Base-by-base conservation (phyloP, 2,888 invertebrate species). In the Auanema freiburgensis region DNA sequence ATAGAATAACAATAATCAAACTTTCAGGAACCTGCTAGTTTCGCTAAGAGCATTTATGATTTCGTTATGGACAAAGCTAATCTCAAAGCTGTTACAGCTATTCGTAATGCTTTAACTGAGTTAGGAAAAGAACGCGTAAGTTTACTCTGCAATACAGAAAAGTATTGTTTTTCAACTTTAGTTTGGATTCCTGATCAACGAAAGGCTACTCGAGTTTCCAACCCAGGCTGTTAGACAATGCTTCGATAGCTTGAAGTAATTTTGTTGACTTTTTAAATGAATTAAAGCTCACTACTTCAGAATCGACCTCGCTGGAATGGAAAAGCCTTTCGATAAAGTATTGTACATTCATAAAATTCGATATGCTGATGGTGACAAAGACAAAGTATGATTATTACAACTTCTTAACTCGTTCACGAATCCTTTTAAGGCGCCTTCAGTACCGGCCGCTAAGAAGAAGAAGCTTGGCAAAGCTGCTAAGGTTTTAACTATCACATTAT, bases 141-240 rank as follows among this genome's bases (percentile, higher is more conserved):
- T 14, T 43, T 21, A 16, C 11, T n/a, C n/a, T n/a, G n/a, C n/a
- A n/a, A n/a, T n/a, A n/a, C n/a, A n/a, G n/a, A n/a, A n/a, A n/a
- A n/a, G 14, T 14, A 44, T 44, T 33, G n/a, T 21, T n/a, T 43
- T 59, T 40, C 8, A 3, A 5, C 33, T 41, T 24, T n/a, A 42
- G 51, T 18, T 57, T 53, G 24, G 73, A 63, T 62, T 79, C 3
- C 65, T 81, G 43, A 66, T 81, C 54, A 81, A 79, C 66, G 81
- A 81, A 54, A 65, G 80, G 43, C 72, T 80, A 73, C 69, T 81
- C 18, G 67, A 80, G 63, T 81, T 81, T 59, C 78, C 80, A 3
- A 56, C 65, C 0, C 56, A 64, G 5, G 70, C 79, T 52, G 76
- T 78, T 16, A 71, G 78, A 5, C 78, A 74, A 11, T 67, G 73